Evolutionary conservation across 2,888 invertebrate genomes (phyloP), one percentile per base, ranked within the genome.

Genomic region (Dicyrtoma fusca): DNA sequence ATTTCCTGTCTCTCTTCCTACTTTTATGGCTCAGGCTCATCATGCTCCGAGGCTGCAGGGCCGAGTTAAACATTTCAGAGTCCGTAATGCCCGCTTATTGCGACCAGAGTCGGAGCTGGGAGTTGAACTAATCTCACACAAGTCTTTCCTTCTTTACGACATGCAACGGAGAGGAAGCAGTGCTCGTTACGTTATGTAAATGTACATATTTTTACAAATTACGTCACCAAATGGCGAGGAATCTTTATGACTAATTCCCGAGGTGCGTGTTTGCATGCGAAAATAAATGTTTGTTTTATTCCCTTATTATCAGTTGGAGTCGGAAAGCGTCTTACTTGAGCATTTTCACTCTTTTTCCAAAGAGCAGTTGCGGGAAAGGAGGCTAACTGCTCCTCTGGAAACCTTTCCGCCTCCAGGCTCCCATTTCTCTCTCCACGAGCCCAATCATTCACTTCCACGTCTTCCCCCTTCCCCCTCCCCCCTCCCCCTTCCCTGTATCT

Each of bases 211-310:
- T 57, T 57, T 57, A 57, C 23, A 14, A 23, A 57, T 57, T 57
- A 57, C 57, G 57, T 57, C 57, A 57, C 57, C 23, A 23, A 21
- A 17, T 53, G 21, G 53, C 4, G 49, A 49, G 49, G 49, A 17
- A 17, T 14, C 26, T 42, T 61, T 17, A 61, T 61, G 61, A 44
- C 19, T 19, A 55, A 21, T 68, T 68, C 68, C 68, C 68, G 19
- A 25, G 57, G 57, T 59, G 68, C 68, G 42, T 68, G 66, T 66
- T 66, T 66, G 66, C 66, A 68, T 68, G 26, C 19, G 25, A 45
- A 68, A 57, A 57, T 57, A 68, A 68, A 57, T 57, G 68, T 68
- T 68, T 55, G 44, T 25, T 53, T 53, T 25, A 51, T 14, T 25
- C 49, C 53, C 10, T 66, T 19, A 42, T 34, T 53, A 53, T 53